Conservation (phyloP, 2,797 vertebrate genomes). For the Phataginus tricuspis region DNA sequence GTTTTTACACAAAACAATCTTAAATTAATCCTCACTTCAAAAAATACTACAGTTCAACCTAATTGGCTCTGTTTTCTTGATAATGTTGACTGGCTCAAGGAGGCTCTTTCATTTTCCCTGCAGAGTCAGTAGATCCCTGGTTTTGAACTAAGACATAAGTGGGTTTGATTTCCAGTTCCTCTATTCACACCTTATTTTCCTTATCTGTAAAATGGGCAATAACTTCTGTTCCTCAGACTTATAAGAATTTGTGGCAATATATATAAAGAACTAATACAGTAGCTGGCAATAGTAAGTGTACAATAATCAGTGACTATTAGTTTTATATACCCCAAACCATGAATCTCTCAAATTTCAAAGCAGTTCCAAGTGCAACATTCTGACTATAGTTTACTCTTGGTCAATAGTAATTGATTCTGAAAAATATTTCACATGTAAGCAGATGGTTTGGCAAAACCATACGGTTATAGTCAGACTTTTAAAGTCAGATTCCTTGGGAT, state of each 20-base stretch:
- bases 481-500: background rate
- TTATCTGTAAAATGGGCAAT: background rate
- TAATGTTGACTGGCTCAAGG: background rate
- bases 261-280: background rate
- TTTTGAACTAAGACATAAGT: background rate
- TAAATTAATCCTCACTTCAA: background rate
- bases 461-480: background rate
- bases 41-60: background rate
- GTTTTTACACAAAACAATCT: background rate
- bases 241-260: background rate
- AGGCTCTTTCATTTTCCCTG: background rate
- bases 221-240: background rate
- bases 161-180: background rate
- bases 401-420: background rate
- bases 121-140: background rate
- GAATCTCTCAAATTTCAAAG: background rate
- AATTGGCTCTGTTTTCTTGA: background rate
- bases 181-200: background rate
- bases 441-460: background rate
- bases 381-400: background rate
- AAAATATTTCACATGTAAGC: background rate
- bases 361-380: background rate
- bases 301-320: background rate
- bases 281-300: background rate
- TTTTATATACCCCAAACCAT: background rate